Percentiles rank a stretch among this genome's conserved stretches.
These are phyloP conservation scores for Ochropacha duplaris DNA, from an alignment of 2,888 invertebrate genomes.

Conservation along the genomic window DNA sequence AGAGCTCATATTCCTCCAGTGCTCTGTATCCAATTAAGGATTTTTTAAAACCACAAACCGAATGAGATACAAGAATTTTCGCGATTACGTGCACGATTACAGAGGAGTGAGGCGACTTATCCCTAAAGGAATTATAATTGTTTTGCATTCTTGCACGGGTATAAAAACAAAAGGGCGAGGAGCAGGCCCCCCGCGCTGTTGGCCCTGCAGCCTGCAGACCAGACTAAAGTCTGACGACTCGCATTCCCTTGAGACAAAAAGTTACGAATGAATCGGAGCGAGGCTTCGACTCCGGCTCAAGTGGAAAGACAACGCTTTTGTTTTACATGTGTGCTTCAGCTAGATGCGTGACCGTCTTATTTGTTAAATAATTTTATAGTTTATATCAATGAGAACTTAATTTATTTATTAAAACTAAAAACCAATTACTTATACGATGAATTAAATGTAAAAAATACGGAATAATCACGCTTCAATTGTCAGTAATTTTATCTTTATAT, in stretches of 20 bases:
- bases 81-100: constrained; percentile 69
- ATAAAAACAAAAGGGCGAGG: constrained; percentile 79
- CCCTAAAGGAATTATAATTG: constrained; percentile 80
- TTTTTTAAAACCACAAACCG: constrained; percentile 67
- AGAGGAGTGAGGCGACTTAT: constrained; percentile 69
- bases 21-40: constrained; percentile 49
- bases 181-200: constrained; percentile 73
- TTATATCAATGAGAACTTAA: too few species aligned
- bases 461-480: too few species aligned
- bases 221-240: constrained; percentile 80
- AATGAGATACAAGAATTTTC: constrained; percentile 63
- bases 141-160: constrained; percentile 81
- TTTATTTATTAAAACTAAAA: too few species aligned
- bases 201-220: constrained; percentile 60
- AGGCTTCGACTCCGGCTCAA: constrained; percentile 47
- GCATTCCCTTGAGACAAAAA: constrained; percentile 78
- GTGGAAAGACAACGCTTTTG: constrained; percentile 28
- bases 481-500: too few species aligned
- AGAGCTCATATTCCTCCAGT: constrained; percentile 16
- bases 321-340: not conserved
- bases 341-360: not conserved
- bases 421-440: too few species aligned
- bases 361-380: not conserved
- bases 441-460: too few species aligned
- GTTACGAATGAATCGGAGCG: constrained; percentile 70